Conservation (phyloP, 1,140 invertebrate genomes). For the Bombus terrestris region DNA sequence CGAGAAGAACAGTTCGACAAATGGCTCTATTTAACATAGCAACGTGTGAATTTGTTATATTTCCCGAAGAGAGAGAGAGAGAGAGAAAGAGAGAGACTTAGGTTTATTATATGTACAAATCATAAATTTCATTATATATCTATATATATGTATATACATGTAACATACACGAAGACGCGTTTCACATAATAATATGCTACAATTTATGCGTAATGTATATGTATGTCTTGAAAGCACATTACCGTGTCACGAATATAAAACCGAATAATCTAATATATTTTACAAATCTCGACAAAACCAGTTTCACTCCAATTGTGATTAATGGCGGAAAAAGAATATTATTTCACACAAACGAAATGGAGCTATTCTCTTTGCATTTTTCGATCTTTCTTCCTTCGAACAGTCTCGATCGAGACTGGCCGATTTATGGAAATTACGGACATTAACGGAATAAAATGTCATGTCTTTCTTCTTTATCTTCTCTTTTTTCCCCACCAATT, state of each 20-base stretch:
- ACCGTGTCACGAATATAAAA: slow-evolving; percentile 63
- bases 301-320: slow-evolving; percentile 51
- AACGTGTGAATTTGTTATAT: slow-evolving; percentile 43
- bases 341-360: background rate
- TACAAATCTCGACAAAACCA: slow-evolving; percentile 57
- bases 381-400: background rate
- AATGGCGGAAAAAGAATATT: slow-evolving; percentile 40
- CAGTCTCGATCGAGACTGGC: background rate
- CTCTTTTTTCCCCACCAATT: background rate
- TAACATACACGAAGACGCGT: slow-evolving; percentile 42
- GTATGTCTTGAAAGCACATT: slow-evolving; percentile 39
- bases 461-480: background rate
- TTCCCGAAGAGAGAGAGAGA: slow-evolving; percentile 47
- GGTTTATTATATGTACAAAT: slow-evolving; percentile 65
- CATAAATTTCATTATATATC: slow-evolving; percentile 50
- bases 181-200: slow-evolving; percentile 44
- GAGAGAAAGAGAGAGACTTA: slow-evolving; percentile 48
- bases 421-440: background rate
- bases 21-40: slow-evolving; percentile 28
- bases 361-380: background rate
- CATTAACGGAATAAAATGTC: slow-evolving; percentile 15
- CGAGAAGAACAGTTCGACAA: background rate
- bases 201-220: slow-evolving; percentile 42
- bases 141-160: slow-evolving; percentile 48
- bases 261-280: slow-evolving; percentile 46